Conservation (phyloP, 2,888 invertebrate genomes). For the Leptinotarsa haldemani region DNA sequence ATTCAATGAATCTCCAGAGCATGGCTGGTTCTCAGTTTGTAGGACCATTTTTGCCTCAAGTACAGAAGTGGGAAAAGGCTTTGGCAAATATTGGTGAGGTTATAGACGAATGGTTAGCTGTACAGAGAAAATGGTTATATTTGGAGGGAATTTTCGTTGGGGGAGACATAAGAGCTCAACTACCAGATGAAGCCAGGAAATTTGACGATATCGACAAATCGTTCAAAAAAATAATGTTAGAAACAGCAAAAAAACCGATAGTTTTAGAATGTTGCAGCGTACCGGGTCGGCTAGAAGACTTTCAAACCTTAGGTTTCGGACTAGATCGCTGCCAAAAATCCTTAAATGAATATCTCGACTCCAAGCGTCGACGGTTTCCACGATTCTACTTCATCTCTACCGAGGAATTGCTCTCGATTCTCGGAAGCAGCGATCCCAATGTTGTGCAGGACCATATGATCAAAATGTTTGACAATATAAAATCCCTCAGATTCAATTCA, state of each 20-base stretch:
- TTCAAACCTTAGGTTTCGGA: conserved; percentile 77
- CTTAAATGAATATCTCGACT: conserved; percentile 88
- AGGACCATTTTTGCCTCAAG: conserved; percentile 85
- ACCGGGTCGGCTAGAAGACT: conserved; percentile 79
- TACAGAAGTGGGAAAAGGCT: conserved; percentile 88
- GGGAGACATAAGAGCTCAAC: conserved; percentile 86
- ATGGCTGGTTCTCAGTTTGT: conserved; percentile 93
- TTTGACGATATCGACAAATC: conserved; percentile 89
- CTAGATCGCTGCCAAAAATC: conserved; percentile 93
- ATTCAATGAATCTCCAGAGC: conserved; percentile 89
- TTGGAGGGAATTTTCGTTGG: conserved; percentile 92
- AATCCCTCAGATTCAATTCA: conserved; percentile 76
- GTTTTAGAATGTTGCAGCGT: conserved; percentile 85
- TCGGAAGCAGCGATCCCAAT: conserved; percentile 85
- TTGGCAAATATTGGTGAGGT: conserved; percentile 79
- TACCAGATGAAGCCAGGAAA: conserved; percentile 90
- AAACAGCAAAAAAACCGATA: conserved; percentile 82
- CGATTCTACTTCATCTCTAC: conserved; percentile 95
- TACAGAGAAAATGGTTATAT: conserved; percentile 92
- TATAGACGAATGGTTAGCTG: conserved; percentile 87
- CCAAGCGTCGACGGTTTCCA: conserved; percentile 88
- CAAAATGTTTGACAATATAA: conserved; percentile 95
- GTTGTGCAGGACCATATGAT: conserved; percentile 94
- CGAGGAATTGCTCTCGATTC: conserved; percentile 88
- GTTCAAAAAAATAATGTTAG: conserved; percentile 86